Conservation (phyloP, 2,888 invertebrate species). For the Altica lythri region DNA sequence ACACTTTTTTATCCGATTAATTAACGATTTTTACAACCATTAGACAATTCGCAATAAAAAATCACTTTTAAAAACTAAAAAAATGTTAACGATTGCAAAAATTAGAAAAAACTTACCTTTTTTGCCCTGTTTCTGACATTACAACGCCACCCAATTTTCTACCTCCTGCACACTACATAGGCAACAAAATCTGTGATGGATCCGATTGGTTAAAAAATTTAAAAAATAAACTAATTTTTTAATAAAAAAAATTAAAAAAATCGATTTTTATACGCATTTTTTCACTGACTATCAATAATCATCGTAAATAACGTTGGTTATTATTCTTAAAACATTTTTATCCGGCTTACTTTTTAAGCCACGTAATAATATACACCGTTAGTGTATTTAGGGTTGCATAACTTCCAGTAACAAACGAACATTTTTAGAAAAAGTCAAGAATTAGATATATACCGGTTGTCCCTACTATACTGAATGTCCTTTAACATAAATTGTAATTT, state of each 20-base stretch:
- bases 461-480: too few relatives aligned
- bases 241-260: background rate
- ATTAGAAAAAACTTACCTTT: slow-evolving; percentile 68
- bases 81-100: slow-evolving; percentile 23
- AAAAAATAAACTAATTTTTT: background rate
- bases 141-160: slow-evolving; percentile 80
- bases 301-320: background rate
- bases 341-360: slow-evolving; percentile 36
- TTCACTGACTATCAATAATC: background rate
- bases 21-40: background rate
- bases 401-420: slow-evolving; percentile 12
- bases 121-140: slow-evolving; percentile 77
- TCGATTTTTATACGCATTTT: background rate
- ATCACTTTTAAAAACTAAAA: slow-evolving; percentile 14
- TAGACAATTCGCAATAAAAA: background rate
- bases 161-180: slow-evolving; percentile 60
- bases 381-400: slow-evolving; percentile 46
- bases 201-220: slow-evolving; percentile 30
- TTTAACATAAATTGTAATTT: too few relatives aligned
- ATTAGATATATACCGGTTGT: background rate
- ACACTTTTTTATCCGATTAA: slow-evolving; percentile 12
- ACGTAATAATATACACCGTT: slow-evolving; percentile 46
- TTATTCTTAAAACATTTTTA: slow-evolving; percentile 29
- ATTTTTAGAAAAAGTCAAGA: slow-evolving; percentile 2
- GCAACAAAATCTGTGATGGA: slow-evolving; percentile 40